Percentiles rank a stretch among this genome's conserved stretches.
These are phyloP conservation scores for Microhierax caerulescens DNA, from an alignment of 2,797 vertebrate species.

Conservation along the genomic window DNA sequence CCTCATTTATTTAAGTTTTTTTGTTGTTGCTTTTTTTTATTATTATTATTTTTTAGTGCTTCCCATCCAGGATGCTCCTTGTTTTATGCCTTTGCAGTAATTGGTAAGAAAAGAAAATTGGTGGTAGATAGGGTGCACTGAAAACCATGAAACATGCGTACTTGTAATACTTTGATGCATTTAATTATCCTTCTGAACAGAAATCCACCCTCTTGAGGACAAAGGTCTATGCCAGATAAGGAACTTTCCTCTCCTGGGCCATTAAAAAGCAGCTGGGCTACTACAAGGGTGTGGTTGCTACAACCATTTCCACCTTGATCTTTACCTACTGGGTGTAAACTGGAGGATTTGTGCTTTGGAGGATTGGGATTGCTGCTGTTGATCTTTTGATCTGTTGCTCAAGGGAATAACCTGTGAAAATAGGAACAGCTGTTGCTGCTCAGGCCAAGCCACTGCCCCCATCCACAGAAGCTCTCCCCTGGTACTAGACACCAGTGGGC, in stretches of 20 bases:
- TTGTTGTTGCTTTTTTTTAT: neutral
- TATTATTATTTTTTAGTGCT: neutral
- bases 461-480: neutral
- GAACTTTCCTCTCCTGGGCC: neutral
- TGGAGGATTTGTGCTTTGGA: neutral
- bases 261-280: neutral
- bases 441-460: neutral
- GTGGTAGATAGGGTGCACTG: neutral
- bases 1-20: neutral
- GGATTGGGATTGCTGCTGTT: neutral
- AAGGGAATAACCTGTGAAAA: neutral
- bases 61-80: neutral
- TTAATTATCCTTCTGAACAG: neutral
- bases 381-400: neutral
- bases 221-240: neutral
- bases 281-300: neutral
- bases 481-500: neutral
- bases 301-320: neutral
- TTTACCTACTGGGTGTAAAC: neutral
- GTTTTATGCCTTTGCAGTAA: neutral
- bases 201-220: neutral
- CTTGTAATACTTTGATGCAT: neutral
- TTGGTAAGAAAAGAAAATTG: neutral
- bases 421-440: neutral
- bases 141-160: neutral